phyloP scores from a whole-genome alignment of 2,888 invertebrate species.

The Patella caerulea region DNA sequence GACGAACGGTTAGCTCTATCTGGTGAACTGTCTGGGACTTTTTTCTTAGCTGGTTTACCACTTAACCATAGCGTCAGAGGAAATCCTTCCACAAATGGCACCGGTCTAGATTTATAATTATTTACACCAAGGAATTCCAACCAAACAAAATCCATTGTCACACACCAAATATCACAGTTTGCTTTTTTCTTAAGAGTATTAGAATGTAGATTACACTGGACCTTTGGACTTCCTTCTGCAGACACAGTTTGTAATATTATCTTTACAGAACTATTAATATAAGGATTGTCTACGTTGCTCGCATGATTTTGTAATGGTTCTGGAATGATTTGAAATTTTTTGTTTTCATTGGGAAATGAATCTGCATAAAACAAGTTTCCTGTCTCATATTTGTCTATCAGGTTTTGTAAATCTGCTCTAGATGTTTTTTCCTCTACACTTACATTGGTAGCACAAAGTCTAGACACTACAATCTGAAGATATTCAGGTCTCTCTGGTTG shows the following conservation, averaged over 20 bases:
- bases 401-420: conserved; percentile 84
- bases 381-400: conserved; percentile 83
- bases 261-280: conserved; percentile 35
- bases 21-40: neutral
- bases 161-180: conserved; percentile 88
- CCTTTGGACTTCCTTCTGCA: conserved; percentile 20
- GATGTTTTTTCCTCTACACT: conserved; percentile 74
- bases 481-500: conserved; percentile 90
- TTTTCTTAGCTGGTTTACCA: neutral
- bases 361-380: conserved; percentile 78
- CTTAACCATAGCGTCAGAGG: conserved; percentile 89
- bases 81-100: conserved; percentile 77
- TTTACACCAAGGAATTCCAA: conserved; percentile 90
- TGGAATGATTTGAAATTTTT: conserved; percentile 39
- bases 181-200: conserved; percentile 63
- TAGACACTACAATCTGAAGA: conserved; percentile 86
- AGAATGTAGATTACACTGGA: conserved; percentile 38
- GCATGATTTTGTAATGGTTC: conserved; percentile 53
- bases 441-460: conserved; percentile 82
- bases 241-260: conserved; percentile 14
- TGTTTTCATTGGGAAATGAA: conserved; percentile 55
- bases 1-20: conserved; percentile 37
- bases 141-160: conserved; percentile 91
- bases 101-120: conserved; percentile 74
- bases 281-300: conserved; percentile 52